Base-by-base conservation (phyloP, 2,113 vertebrate genomes). In the Panthera uncia region DNA sequence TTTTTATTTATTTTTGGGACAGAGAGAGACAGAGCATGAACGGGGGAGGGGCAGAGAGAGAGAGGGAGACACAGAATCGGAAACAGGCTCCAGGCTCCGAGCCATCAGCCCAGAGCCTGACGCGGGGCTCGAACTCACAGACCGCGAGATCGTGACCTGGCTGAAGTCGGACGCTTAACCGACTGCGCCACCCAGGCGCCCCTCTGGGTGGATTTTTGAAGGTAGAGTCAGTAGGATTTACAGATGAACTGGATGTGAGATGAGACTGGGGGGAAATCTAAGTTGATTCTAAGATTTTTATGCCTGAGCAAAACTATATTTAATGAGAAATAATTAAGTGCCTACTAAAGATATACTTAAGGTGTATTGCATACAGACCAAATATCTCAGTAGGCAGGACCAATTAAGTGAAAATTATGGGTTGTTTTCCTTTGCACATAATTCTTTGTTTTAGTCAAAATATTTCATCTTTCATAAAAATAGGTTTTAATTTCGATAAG, bases 391-490 rank as follows among this genome's bases (percentile, higher is more conserved):
- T 45, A 79, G 50, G 36, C 89, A 92, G 95, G 36, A 71, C 7
- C 10, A 83, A 63, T 82, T 61, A 91, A 95, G 81, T 89, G 79
- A 96, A 88, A 73, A 52, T 81, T 76, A 80, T 80, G 45, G 45
- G 41, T 61, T 38, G 23, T 89, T 89, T 96, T 90, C 79, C 48
- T 38, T 95, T 95, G 29, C 33, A 97, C 7, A 21, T 27, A 84
- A 93, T 80, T 76, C 52, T 85, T 89, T 95, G 57, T 78, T 71
- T 89, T 36, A 87, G 55, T 74, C 11, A 93, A 94, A 90, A 91
- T 78, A 88, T 57, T 74, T 90, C 11, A 14, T 61, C 63, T 86
- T 94, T 97, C 61, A 80, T 91, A 33, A 96, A 95, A 95, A 33
- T 79, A 29, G 68, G 52, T 80, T 93, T 96, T 57, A 31, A 87